A percentile compares a stretch with the other conserved stretches of the same genome.
Evolutionary conservation across 2,113 vertebrate species (phyloP).

Genomic region (Psammodynastes pulverulentus): DNA sequence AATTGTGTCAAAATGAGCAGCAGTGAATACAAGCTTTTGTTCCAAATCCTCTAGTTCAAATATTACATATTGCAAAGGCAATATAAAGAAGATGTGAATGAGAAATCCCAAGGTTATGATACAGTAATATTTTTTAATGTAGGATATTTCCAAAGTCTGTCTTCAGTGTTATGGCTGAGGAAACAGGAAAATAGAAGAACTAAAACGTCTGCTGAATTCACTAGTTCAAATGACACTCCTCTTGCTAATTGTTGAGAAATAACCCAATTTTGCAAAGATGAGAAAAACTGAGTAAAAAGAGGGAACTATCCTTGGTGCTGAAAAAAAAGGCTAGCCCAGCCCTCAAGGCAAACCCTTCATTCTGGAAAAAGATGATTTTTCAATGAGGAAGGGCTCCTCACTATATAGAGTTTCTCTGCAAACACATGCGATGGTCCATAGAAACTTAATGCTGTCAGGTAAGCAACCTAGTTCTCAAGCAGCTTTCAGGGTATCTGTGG

Average conservation of each 20-base stretch:
- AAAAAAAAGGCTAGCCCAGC: not conserved
- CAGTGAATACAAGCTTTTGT: not conserved
- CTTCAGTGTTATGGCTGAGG: not conserved
- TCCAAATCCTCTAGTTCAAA: not conserved
- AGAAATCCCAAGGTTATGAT: not conserved
- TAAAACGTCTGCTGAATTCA: not conserved
- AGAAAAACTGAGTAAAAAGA: not conserved
- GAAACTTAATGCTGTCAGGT: not conserved
- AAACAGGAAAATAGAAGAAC: not conserved
- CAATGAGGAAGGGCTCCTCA: conserved; percentile 1
- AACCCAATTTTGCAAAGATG: not conserved
- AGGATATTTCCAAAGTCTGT: not conserved
- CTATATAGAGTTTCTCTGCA: not conserved
- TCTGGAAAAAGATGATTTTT: not conserved
- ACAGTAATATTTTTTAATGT: not conserved
- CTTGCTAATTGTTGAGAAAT: not conserved
- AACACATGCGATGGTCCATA: not conserved
- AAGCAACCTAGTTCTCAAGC: not conserved
- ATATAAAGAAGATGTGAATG: not conserved
- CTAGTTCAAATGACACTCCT: not conserved
- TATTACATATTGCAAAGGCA: not conserved
- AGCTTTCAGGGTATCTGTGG: not conserved
- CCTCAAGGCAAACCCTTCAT: not conserved
- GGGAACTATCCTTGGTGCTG: not conserved
- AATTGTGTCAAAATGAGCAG: not conserved